Evolutionary conservation across 2,888 invertebrate species (phyloP), one percentile per base, ranked within the genome.

Genomic region (Phengaris arion): DNA sequence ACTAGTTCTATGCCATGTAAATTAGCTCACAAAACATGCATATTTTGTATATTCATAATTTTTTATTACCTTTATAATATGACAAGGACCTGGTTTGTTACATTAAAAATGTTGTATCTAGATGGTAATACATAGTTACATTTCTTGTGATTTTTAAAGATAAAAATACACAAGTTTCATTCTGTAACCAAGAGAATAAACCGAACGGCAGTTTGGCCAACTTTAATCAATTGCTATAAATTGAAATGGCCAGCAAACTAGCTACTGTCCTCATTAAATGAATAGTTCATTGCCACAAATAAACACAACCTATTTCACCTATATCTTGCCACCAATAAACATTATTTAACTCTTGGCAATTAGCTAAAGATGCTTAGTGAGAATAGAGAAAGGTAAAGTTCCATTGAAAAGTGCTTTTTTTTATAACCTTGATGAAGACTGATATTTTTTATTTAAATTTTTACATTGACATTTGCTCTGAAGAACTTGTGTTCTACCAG

Each of bases 1-100:
- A 70, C 70, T 15, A 12, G 70, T 70, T 51, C 51, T 46, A 10
- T 48, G 48, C 69, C 48, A 69, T 69, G 48, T 69, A 69, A 69
- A 69, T 48, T 70, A 70, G 51, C 48, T 10, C 5, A 51, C 22
- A 51, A 51, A 51, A 10, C n/a, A 46, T 48, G 51, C 22, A 48
- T 70, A 70, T 70, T 70, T 70, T 70, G 22, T 51, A 22, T 6
- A 22, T 70, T 51, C 15, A 10, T 70, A 70, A 51, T 51, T 22
- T 70, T 70, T 51, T 70, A 48, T 70, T 51, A 70, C 70, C 9
- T 51, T 22, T 48, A 15, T 15, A 6, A 48, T 69, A 9, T 69
- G 48, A 69, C 15, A 22, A 10, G 10, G 10, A 22, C 9, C 8
- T 57, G 0, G 15, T 22, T 10, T 59, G 59, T 15, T 22, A 9